These are phyloP conservation scores for Labroides dimidiatus DNA, from an alignment of 2,797 vertebrate species.

Conservation along the genomic window DNA sequence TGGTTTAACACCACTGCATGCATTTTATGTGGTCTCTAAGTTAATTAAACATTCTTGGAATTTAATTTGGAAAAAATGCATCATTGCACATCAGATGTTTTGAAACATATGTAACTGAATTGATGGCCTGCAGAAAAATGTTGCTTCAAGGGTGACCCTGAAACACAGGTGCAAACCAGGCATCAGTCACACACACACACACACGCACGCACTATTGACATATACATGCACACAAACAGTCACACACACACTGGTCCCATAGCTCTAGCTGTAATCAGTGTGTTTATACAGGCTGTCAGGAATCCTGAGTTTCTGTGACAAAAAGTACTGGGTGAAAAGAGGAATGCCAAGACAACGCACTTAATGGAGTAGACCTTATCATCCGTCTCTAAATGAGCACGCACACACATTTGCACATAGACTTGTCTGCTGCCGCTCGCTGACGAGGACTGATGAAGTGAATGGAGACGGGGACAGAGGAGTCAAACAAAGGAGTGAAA, in stretches of 20 bases:
- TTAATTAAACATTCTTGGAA: conserved; percentile 50
- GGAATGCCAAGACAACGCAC: conserved; percentile 58
- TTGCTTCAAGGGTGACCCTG: conserved; percentile 61
- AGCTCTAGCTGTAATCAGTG: conserved; percentile 69
- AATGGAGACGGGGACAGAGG: conserved; percentile 81
- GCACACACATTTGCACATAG: conserved; percentile 15
- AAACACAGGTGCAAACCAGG: conserved; percentile 78
- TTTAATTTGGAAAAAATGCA: conserved; percentile 23
- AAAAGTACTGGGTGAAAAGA: conserved; percentile 68
- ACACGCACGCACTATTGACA: conserved; percentile 14
- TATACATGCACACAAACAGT: conserved; percentile 21
- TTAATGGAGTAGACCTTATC: conserved; percentile 56
- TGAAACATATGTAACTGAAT: conserved; percentile 62
- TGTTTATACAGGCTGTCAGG: conserved; percentile 75
- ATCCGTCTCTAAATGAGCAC: conserved; percentile 42
- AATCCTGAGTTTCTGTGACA: conserved; percentile 64
- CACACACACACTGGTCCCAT: conserved; percentile 37
- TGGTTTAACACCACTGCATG: conserved; percentile 18
- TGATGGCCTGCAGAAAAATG: conserved; percentile 59
- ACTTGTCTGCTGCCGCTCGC: conserved; percentile 35
- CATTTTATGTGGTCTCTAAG: conserved; percentile 31
- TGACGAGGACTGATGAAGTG: conserved; percentile 74
- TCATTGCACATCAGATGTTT: conserved; percentile 29
- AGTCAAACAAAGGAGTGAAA: conserved; percentile 87
- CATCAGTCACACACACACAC: conserved; percentile 53